phyloP scores from a whole-genome alignment of 2,888 invertebrate genomes.

The Axea sp. region DNA sequence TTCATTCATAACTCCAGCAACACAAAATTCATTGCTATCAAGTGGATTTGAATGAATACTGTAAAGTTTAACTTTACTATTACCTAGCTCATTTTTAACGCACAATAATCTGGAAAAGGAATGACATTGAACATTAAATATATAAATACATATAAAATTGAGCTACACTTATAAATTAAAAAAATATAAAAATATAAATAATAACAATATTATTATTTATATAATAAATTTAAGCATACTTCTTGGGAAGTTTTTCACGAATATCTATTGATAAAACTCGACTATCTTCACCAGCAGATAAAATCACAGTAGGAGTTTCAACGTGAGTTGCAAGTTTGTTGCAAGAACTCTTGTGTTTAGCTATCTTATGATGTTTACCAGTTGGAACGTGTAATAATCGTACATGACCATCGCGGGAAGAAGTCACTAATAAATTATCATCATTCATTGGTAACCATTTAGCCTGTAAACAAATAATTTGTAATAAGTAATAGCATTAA shows the following conservation, averaged over 20 bases:
- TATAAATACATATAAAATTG: no score
- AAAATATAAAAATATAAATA: no score
- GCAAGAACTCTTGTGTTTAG: slow-evolving; percentile 87
- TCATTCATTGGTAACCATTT: slow-evolving; percentile 91
- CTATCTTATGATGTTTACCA: slow-evolving; percentile 81
- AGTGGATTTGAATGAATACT: slow-evolving; percentile 92
- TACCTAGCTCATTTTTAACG: slow-evolving; percentile 81
- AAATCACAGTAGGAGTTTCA: slow-evolving; percentile 87
- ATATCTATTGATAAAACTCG: slow-evolving; percentile 90
- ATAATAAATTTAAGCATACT: slow-evolving; percentile 77
- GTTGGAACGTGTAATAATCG: slow-evolving; percentile 81
- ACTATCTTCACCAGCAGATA: slow-evolving; percentile 95
- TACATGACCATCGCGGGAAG: slow-evolving; percentile 94
- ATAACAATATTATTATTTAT: no score
- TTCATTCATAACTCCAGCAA: slow-evolving; percentile 90
- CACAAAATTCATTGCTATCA: slow-evolving; percentile 87
- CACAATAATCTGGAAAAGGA: slow-evolving; percentile 81
- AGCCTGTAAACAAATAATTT: slow-evolving; percentile 77
- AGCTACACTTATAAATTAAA: no score
- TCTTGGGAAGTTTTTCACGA: slow-evolving; percentile 84
- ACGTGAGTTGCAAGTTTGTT: slow-evolving; percentile 91
- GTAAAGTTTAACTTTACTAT: slow-evolving; percentile 86
- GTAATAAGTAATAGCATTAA: no score
- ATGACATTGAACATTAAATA: no score
- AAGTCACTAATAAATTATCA: slow-evolving; percentile 91